A percentile compares a stretch with the other conserved stretches of the same genome.
Evolutionary conservation across 2,113 vertebrate genomes (phyloP).

Genomic region (Scalopus aquaticus): DNA sequence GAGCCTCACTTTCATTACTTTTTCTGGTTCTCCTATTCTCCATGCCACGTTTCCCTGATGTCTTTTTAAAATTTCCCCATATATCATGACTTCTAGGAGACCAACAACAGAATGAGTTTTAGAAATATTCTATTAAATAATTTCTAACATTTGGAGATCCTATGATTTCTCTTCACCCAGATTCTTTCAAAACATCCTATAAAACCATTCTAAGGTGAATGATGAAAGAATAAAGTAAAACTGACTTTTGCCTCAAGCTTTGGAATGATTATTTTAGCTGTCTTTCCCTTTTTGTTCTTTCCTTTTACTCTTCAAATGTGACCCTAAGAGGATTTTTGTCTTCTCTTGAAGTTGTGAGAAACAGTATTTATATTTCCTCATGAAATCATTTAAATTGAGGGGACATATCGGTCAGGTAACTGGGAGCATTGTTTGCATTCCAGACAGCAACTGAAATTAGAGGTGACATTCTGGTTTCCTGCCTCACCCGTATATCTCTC

Average conservation of each 20-base stretch:
- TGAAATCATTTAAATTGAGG: slow-evolving; percentile 21
- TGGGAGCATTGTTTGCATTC: not conserved
- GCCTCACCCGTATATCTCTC: not conserved
- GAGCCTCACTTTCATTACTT: not conserved
- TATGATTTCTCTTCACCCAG: slow-evolving; percentile 14
- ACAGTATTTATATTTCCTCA: slow-evolving; percentile 44
- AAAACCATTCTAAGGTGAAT: slow-evolving; percentile 45
- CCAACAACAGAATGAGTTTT: not conserved
- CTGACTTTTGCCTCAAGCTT: slow-evolving; percentile 54
- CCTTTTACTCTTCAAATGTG: slow-evolving; percentile 16
- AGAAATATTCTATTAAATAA: not conserved
- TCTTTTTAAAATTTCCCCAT: not conserved
- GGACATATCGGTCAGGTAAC: not conserved
- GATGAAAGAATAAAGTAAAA: slow-evolving; percentile 62
- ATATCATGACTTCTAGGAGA: not conserved
- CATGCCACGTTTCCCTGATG: not conserved
- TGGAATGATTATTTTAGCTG: slow-evolving; percentile 12
- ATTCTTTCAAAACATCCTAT: slow-evolving; percentile 13
- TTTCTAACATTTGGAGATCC: slow-evolving; percentile 20
- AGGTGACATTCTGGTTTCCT: slow-evolving; percentile 60
- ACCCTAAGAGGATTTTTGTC: not conserved
- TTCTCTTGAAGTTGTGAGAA: slow-evolving; percentile 25
- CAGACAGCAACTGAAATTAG: slow-evolving; percentile 41
- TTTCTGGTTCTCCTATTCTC: not conserved
- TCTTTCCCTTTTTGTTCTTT: not conserved